phyloP scores from a whole-genome alignment of 2,888 invertebrate species.

The Rotaria sp. region DNA sequence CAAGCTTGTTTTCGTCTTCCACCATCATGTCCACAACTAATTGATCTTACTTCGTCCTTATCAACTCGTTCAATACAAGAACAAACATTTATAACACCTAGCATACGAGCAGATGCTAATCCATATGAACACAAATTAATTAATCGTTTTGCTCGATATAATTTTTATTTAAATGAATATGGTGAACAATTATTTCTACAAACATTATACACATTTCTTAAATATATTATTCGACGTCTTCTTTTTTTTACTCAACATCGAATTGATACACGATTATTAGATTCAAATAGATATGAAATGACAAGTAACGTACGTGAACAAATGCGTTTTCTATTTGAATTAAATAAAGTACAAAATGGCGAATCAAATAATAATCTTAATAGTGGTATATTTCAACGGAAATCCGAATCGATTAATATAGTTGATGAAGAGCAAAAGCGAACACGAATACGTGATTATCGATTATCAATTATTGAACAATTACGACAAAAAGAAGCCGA shows the following conservation, averaged over 20 bases:
- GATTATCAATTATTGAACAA: not conserved
- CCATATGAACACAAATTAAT: not conserved
- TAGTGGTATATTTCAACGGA: not conserved
- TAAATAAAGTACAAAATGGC: not conserved
- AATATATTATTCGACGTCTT: not conserved
- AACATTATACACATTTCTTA: not conserved
- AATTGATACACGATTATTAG: not conserved
- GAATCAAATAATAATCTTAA: not conserved
- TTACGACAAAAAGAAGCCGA: not conserved
- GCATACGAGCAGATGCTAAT: not conserved
- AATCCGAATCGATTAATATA: not conserved
- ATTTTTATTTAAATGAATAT: not conserved
- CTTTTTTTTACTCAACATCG: not conserved
- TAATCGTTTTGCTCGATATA: not conserved
- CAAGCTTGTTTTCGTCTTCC: not conserved
- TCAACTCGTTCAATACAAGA: not conserved
- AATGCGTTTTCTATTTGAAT: not conserved
- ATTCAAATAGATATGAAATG: not conserved
- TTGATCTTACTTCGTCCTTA: not conserved
- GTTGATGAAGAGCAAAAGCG: not conserved
- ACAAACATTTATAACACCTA: not conserved
- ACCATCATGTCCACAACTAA: not conserved
- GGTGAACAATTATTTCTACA: not conserved
- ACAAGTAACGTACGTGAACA: not conserved
- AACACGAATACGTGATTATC: not conserved